phyloP scores from a whole-genome alignment of 2,113 vertebrate genomes.

The Triplophysa tibetana region DNA sequence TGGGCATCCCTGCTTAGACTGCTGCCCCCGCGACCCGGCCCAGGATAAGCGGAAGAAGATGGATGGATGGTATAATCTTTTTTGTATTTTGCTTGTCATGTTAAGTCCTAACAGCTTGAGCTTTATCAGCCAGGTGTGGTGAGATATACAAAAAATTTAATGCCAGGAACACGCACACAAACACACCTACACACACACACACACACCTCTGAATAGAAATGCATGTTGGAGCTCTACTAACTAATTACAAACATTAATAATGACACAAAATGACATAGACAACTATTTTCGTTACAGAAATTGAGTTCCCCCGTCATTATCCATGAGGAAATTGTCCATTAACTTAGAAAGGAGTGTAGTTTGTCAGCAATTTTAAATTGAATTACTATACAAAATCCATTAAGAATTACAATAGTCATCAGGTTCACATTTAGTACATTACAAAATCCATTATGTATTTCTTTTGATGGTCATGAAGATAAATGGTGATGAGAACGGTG shows the following conservation, averaged over 20 bases:
- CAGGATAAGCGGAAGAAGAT: no score
- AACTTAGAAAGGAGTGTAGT: background rate
- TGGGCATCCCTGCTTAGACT: no score
- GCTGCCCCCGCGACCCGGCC: no score
- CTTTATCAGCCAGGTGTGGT: background rate
- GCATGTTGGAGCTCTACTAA: background rate
- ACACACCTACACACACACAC: conserved; percentile 3
- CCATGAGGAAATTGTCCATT: background rate
- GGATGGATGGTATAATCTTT: background rate
- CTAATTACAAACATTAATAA: background rate
- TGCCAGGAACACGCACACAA: background rate
- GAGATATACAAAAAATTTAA: background rate
- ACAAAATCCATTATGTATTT: background rate
- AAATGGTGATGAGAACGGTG: conserved; percentile 27
- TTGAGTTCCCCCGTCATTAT: background rate
- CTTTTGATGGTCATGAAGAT: background rate
- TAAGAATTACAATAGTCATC: conserved; percentile 35
- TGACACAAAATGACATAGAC: background rate
- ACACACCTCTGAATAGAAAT: background rate
- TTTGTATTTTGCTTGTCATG: background rate
- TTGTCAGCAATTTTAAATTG: background rate
- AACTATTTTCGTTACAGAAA: background rate
- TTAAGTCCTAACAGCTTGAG: background rate
- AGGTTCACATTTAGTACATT: background rate
- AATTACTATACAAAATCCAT: conserved; percentile 36